Percentiles rank a stretch among this genome's conserved stretches.
These are phyloP conservation scores for Calephelis virginiensis DNA, from an alignment of 1,140 invertebrate genomes.

Conservation along the genomic window DNA sequence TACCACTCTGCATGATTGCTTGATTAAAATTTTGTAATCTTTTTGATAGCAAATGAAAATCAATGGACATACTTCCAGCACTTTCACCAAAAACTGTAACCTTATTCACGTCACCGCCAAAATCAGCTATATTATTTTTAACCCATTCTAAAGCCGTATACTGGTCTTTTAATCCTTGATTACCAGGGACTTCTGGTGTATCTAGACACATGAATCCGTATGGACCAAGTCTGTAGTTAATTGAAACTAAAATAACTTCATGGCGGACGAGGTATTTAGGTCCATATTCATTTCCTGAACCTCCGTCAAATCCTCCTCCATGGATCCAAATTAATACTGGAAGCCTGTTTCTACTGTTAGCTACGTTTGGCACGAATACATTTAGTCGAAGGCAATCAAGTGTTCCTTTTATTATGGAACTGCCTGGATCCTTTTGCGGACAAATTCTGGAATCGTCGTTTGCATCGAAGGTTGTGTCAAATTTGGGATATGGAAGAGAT, in stretches of 20 bases:
- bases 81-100: constrained; percentile 25
- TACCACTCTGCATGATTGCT: constrained; percentile 28
- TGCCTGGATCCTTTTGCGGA: background rate
- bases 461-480: background rate
- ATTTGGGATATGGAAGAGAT: constrained; percentile 7
- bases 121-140: constrained; percentile 25
- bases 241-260: constrained; percentile 23
- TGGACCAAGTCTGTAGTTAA: constrained; percentile 26
- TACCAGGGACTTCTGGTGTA: constrained; percentile 24
- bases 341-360: background rate
- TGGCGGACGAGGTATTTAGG: constrained; percentile 23
- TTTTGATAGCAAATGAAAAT: constrained; percentile 25
- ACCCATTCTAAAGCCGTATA: constrained; percentile 26
- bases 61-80: constrained; percentile 24
- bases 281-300: constrained; percentile 19
- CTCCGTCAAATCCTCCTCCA: constrained; percentile 25
- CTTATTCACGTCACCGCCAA: constrained; percentile 22
- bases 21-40: constrained; percentile 23
- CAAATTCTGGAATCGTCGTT: constrained; percentile 16
- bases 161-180: constrained; percentile 22
- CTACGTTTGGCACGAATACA: constrained; percentile 6
- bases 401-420: background rate
- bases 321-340: constrained; percentile 27
- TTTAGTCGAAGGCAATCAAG: constrained; percentile 20
- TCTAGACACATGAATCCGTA: constrained; percentile 28